These are phyloP conservation scores for Amniataba percoides DNA, from an alignment of 2,797 vertebrate genomes.

Conservation along the genomic window DNA sequence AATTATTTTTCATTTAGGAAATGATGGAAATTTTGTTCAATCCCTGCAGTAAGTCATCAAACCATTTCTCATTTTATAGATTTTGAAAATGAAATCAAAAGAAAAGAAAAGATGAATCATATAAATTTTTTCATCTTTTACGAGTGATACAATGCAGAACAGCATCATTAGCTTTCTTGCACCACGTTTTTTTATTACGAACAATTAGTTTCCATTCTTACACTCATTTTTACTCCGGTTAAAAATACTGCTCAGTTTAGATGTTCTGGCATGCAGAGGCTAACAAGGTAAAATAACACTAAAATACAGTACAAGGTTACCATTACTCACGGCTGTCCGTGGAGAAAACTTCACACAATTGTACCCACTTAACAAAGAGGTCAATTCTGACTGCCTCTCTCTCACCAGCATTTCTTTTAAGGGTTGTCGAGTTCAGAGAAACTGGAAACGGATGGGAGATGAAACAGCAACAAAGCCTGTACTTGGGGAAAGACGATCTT, in stretches of 20 bases:
- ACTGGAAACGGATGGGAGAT: slow-evolving; percentile 38
- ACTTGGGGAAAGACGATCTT: slow-evolving; percentile 61
- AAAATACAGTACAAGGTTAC: background rate
- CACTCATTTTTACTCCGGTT: background rate
- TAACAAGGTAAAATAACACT: slow-evolving; percentile 1
- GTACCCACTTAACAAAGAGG: slow-evolving; percentile 17
- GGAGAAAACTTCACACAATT: slow-evolving; percentile 2
- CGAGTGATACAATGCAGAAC: background rate
- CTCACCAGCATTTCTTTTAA: background rate
- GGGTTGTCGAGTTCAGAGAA: slow-evolving; percentile 26
- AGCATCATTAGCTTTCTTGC: background rate
- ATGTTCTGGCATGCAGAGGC: slow-evolving; percentile 8
- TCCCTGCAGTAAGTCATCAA: no score
- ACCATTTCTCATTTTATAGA: no score
- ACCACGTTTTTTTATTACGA: background rate
- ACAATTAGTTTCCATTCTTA: background rate
- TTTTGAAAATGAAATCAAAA: background rate
- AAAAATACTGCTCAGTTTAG: background rate
- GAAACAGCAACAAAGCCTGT: slow-evolving; percentile 30
- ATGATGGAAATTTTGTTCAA: no score
- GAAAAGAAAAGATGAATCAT: background rate
- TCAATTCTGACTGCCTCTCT: slow-evolving; percentile 5
- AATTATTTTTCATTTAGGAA: no score
- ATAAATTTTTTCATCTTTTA: no score
- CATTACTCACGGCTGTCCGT: background rate